Evolutionary conservation across 2,797 vertebrate genomes (phyloP).

Genomic region (Cossypha heuglini): DNA sequence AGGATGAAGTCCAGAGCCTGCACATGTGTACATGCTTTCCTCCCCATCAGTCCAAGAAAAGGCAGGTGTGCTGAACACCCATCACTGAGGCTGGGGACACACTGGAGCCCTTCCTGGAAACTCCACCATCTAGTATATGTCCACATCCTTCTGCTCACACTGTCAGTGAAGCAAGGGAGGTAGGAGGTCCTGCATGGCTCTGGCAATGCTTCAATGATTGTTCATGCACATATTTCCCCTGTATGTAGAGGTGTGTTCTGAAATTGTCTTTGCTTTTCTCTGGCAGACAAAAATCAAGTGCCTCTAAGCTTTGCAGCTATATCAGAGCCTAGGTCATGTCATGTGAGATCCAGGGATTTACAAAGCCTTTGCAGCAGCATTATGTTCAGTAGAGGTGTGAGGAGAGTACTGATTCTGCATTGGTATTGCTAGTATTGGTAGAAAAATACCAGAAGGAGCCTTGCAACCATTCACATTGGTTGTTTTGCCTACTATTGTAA

Average conservation of each 20-base stretch:
- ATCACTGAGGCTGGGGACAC: background rate
- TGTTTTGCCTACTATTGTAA: background rate
- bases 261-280: background rate
- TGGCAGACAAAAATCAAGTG: background rate
- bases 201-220: background rate
- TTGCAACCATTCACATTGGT: background rate
- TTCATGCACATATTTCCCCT: background rate
- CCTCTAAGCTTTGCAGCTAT: background rate
- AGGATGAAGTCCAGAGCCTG: background rate
- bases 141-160: background rate
- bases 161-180: background rate
- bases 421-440: background rate
- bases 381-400: background rate
- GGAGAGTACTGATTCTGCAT: background rate
- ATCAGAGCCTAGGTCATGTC: background rate
- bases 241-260: background rate
- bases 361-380: background rate
- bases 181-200: background rate
- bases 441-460: background rate
- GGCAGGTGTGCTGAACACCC: background rate
- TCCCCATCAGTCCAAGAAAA: background rate
- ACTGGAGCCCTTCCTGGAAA: background rate
- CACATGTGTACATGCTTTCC: background rate
- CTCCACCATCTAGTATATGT: accelerated
- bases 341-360: background rate